Conservation (phyloP, 2,888 invertebrate species). For the Andrena chrysosceles region DNA sequence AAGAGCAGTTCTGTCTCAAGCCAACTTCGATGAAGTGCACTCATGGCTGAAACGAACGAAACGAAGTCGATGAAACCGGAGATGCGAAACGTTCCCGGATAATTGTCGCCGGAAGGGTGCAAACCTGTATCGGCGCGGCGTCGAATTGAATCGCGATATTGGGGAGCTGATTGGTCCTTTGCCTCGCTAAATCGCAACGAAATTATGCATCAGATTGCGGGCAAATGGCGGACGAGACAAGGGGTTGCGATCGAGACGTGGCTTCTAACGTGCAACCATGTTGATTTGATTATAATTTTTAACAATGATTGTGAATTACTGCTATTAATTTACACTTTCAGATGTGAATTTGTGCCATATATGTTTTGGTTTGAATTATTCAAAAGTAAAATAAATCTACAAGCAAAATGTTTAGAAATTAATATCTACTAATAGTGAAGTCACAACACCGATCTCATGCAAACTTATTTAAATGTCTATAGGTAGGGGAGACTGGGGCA, state of each 20-base stretch:
- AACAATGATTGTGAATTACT: too few species aligned
- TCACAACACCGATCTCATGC: too few species aligned
- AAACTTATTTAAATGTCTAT: too few species aligned
- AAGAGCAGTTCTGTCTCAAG: conserved; percentile 32
- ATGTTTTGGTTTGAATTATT: too few species aligned
- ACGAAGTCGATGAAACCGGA: conserved; percentile 39
- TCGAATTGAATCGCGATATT: conserved; percentile 20
- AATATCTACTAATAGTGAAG: too few species aligned
- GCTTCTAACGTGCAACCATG: not conserved
- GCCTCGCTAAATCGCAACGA: conserved; percentile 22
- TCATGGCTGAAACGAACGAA: conserved; percentile 47
- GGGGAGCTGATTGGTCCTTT: conserved; percentile 19
- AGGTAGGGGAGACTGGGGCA: too few species aligned
- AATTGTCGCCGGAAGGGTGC: conserved; percentile 46
- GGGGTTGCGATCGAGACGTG: not conserved
- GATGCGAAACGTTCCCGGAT: conserved; percentile 46
- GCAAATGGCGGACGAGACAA: not conserved
- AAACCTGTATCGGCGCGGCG: conserved; percentile 7
- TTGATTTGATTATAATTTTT: not conserved
- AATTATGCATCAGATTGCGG: conserved; percentile 20
- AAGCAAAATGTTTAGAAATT: too few species aligned
- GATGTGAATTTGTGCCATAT: too few species aligned
- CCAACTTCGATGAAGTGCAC: conserved; percentile 55
- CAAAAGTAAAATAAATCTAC: too few species aligned
- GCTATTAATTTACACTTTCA: too few species aligned